These are phyloP conservation scores for Blera fallax DNA, from an alignment of 2,888 invertebrate genomes.

Conservation along the genomic window DNA sequence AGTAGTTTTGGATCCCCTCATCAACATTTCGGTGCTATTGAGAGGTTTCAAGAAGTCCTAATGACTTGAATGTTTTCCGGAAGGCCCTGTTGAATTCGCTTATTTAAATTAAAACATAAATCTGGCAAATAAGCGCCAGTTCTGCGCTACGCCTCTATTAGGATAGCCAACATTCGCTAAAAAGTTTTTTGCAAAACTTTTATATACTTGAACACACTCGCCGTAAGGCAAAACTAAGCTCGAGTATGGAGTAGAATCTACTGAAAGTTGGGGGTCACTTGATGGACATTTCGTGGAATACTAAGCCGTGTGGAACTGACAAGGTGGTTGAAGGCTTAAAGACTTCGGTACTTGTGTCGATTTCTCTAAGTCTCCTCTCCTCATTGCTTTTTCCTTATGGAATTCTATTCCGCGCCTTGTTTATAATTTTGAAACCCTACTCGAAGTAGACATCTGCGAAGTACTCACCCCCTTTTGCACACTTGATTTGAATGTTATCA, in stretches of 20 bases:
- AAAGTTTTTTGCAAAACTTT: not conserved
- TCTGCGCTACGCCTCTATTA: constrained; percentile 36
- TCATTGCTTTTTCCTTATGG: constrained; percentile 2
- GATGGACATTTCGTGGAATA: constrained; percentile 6
- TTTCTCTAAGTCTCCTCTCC: not conserved
- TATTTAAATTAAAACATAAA: not conserved
- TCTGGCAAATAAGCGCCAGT: constrained; percentile 52
- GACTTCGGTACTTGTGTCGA: constrained; percentile 30
- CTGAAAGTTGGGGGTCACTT: not conserved
- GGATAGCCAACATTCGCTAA: constrained; percentile 17
- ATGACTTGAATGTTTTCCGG: not conserved
- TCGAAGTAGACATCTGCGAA: constrained; percentile 38
- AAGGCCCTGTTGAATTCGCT: constrained; percentile 11
- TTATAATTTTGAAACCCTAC: not conserved
- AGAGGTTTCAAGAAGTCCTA: not conserved
- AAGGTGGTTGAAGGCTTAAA: not conserved
- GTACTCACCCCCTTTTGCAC: constrained; percentile 68
- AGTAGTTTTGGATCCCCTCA: not conserved
- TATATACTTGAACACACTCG: constrained; percentile 8
- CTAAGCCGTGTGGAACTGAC: not conserved
- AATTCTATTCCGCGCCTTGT: not conserved
- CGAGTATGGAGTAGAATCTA: constrained; percentile 45
- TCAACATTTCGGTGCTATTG: not conserved
- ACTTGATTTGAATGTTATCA: constrained; percentile 2
- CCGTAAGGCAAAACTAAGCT: constrained; percentile 50